Base-by-base conservation (phyloP, 2,888 invertebrate species). In the Microdon myrmicae region DNA sequence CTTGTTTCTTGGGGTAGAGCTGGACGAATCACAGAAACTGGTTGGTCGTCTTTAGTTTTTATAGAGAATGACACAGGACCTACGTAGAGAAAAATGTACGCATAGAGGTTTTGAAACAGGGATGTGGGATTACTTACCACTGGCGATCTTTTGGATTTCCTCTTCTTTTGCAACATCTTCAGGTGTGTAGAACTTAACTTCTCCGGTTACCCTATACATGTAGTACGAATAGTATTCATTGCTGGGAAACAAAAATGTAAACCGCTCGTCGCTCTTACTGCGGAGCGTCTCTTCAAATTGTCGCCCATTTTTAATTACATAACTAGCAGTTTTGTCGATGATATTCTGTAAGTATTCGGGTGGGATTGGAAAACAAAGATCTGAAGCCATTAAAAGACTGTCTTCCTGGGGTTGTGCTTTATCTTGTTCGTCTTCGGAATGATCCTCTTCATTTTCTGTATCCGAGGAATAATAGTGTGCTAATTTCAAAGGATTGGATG, bases 291-390 rank as follows among this genome's bases (percentile, higher is more conserved):
- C 87, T 71, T 98, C 97, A 75, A 98, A 97, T 72, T 93, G 91
- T 47, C 89, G 86, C 0, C 98, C 99, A 80, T 97, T 97, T 71
- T 94, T 93, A 1, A 94, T 91, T 0, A 99, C 97, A 78, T 97
- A 97, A 67, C 89, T 88, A 1, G 98, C 97, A 88, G 98, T 96
- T 80, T 96, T 96, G 79, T 96, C 95, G 53, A 99, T 91, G 5
- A 98, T 91, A 12, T 90, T 84, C 74, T 90, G 89, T 1, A 91
- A 82, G 70, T 94, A 94, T 3, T 89, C 88, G 0, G 94, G 89
- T 0, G 96, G 96, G 2, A 84, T 80, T 6, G 83, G 79, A 17
- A 86, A 81, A 0, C 81, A 75, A 25, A 76, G 44, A 16, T 69
- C 61, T 6, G 67, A 58, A n/a, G n/a, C n/a, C n/a, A n/a, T n/a